Percentiles rank a stretch among this genome's conserved stretches.
Conservation (phyloP, 2,888 invertebrate genomes). For the Leptopterna dolabrata region DNA sequence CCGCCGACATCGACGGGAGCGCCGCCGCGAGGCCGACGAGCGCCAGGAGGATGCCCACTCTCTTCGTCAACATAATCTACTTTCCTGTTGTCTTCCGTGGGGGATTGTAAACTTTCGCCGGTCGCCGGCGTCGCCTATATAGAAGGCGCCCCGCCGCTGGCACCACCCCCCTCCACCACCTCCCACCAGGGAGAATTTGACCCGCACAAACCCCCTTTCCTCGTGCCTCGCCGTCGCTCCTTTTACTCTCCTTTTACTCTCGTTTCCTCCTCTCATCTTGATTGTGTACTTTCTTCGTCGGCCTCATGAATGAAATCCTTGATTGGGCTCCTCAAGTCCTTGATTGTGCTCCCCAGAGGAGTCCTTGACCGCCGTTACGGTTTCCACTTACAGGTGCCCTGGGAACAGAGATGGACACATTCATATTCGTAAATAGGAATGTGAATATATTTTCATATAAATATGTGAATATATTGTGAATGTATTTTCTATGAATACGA, state of each 20-base stretch:
- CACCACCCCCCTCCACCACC: background rate
- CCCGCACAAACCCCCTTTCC: background rate
- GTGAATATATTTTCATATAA: too few relatives aligned
- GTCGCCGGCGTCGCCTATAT: slow-evolving; percentile 14
- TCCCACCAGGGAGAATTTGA: background rate
- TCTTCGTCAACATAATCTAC: slow-evolving; percentile 46
- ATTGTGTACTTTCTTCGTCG: slow-evolving; percentile 24
- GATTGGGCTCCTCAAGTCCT: background rate
- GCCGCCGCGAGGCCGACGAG: slow-evolving; percentile 46
- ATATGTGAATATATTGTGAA: too few relatives aligned
- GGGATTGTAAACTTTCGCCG: slow-evolving; percentile 46
- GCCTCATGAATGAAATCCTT: slow-evolving; percentile 16
- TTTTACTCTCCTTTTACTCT: background rate
- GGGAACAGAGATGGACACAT: too few relatives aligned
- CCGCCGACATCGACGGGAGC: slow-evolving; percentile 43
- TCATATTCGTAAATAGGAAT: too few relatives aligned
- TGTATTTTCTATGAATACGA: too few relatives aligned
- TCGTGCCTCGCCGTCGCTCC: background rate
- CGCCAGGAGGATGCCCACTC: slow-evolving; percentile 37
- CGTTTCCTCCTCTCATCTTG: background rate
- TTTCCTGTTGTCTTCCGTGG: background rate
- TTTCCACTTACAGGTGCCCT: too few relatives aligned
- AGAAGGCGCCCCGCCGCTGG: slow-evolving; percentile 26
- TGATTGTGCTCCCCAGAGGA: background rate
- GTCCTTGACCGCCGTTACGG: background rate